These are phyloP conservation scores for Actinemys pallida DNA, from an alignment of 2,113 vertebrate species.

Conservation along the genomic window DNA sequence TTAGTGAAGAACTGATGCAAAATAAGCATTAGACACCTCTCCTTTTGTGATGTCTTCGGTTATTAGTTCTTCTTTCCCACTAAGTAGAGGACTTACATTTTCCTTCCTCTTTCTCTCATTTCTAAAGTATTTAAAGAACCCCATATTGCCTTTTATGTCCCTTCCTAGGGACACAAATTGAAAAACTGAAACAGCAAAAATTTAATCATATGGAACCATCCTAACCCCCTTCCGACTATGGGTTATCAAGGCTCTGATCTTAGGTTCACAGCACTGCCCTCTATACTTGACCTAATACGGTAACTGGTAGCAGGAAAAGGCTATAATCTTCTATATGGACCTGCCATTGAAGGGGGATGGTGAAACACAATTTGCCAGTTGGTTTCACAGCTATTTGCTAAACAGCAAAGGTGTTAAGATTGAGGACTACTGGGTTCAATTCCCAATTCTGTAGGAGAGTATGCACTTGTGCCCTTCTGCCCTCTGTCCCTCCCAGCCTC, in stretches of 20 bases:
- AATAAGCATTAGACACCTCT: not conserved
- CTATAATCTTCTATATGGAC: too few relatives aligned
- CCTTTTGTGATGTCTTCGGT: not conserved
- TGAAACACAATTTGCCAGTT: not conserved
- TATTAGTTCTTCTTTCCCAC: not conserved
- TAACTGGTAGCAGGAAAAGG: not conserved
- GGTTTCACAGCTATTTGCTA: not conserved
- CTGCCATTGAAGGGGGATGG: not conserved
- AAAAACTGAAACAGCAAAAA: not conserved
- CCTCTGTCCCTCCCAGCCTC: fast-evolving
- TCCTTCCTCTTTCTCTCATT: not conserved
- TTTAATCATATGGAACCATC: not conserved
- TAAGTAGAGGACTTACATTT: not conserved
- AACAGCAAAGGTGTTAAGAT: not conserved
- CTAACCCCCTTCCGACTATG: not conserved
- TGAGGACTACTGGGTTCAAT: not conserved
- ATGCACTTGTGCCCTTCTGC: too few relatives aligned
- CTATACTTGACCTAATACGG: not conserved
- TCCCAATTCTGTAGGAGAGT: not conserved
- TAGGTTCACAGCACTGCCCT: not conserved
- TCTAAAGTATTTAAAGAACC: not conserved
- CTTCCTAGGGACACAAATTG: not conserved
- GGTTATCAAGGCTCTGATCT: not conserved
- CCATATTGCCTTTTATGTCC: not conserved
- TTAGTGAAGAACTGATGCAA: not conserved